phyloP scores from a whole-genome alignment of 35 echinoderm and acorn worm species.

The Heliocidaris tuberculata region DNA sequence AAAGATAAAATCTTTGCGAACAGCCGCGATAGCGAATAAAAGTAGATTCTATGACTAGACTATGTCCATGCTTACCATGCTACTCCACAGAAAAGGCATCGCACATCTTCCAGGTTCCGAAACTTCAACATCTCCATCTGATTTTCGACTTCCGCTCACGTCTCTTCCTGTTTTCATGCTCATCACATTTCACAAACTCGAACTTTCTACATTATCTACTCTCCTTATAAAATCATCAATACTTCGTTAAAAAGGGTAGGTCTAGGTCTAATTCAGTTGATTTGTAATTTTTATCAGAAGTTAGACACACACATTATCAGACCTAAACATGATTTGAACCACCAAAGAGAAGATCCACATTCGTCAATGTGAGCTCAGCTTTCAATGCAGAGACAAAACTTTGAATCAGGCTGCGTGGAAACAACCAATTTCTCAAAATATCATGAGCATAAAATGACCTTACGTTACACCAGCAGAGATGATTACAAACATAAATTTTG shows the following conservation, averaged over 20 bases:
- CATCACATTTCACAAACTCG: neutral
- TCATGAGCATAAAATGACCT: neutral
- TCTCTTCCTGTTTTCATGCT: too few relatives aligned
- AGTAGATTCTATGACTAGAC: too few relatives aligned
- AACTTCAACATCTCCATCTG: neutral
- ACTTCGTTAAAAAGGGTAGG: too few relatives aligned
- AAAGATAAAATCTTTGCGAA: too few relatives aligned
- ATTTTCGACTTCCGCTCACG: neutral
- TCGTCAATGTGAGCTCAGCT: neutral
- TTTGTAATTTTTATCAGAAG: too few relatives aligned
- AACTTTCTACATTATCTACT: neutral
- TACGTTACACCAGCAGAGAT: slow-evolving; percentile 9
- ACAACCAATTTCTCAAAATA: neutral
- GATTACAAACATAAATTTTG: neutral
- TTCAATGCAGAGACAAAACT: neutral
- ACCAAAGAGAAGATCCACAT: too few relatives aligned
- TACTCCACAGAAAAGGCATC: neutral
- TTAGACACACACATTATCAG: too few relatives aligned
- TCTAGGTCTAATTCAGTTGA: too few relatives aligned
- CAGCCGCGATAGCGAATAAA: too few relatives aligned
- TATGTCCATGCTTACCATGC: slow-evolving; percentile 15
- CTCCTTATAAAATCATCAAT: too few relatives aligned
- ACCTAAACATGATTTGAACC: too few relatives aligned
- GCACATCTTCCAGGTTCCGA: neutral
- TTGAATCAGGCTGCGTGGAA: neutral